Percentiles rank a stretch among this genome's conserved stretches.
phyloP scores from a whole-genome alignment of 1,140 invertebrate genomes.

The Temnothorax longispinosus region DNA sequence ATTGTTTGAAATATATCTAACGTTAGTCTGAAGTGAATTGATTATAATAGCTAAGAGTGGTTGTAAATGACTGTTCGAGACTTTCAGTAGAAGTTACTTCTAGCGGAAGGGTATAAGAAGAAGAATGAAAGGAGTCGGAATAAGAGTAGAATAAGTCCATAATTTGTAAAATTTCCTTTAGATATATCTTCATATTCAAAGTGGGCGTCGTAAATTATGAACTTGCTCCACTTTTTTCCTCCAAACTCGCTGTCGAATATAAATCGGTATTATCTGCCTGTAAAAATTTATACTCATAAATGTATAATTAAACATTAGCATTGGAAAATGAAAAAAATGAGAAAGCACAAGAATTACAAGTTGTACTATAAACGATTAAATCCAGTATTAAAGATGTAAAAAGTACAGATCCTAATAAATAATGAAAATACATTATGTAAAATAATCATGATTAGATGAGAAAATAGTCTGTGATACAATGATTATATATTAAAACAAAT shows the following conservation, averaged over 20 bases:
- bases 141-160: constrained; percentile 29
- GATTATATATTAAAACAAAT: background rate
- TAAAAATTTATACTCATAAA: background rate
- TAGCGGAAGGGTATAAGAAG: background rate
- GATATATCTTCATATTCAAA: constrained; percentile 37
- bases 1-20: constrained; percentile 22
- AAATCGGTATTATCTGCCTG: constrained; percentile 11
- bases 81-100: constrained; percentile 4
- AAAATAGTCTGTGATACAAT: too few relatives aligned
- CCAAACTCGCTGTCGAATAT: background rate
- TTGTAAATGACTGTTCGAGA: constrained; percentile 44
- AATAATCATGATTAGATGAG: background rate
- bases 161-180: constrained; percentile 36
- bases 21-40: constrained; percentile 1
- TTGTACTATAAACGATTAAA: background rate
- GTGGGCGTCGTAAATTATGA: background rate
- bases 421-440: background rate
- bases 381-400: background rate
- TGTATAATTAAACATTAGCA: background rate
- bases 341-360: background rate
- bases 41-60: constrained; percentile 38
- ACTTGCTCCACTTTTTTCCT: constrained; percentile 1
- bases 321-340: background rate
- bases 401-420: background rate
- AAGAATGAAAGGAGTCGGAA: constrained; percentile 13